phyloP scores from a whole-genome alignment of 2,113 vertebrate species.

The Amblyopsis rosae region DNA sequence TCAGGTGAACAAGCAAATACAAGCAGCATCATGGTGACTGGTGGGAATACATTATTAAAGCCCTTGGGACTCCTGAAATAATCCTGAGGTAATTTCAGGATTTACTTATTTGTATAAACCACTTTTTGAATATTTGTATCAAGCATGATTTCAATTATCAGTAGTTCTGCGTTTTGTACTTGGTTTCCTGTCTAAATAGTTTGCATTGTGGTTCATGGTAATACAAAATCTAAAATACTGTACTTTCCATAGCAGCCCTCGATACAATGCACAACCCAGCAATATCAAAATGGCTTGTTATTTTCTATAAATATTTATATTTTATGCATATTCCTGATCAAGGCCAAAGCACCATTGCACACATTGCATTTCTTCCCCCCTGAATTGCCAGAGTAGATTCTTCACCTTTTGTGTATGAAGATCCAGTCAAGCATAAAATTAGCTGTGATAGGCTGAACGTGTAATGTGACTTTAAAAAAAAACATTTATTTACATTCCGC shows the following conservation, averaged over 20 bases:
- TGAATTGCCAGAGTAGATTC: conserved; percentile 26
- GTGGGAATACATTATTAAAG: no score
- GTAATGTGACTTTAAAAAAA: not conserved
- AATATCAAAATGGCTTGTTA: not conserved
- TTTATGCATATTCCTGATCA: conserved; percentile 15
- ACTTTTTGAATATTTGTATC: no score
- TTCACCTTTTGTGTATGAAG: conserved; percentile 20
- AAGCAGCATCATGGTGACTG: no score
- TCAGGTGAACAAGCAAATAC: conserved; percentile 78
- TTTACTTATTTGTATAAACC: no score
- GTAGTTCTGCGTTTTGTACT: not conserved
- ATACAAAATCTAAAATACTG: not conserved
- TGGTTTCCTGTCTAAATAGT: no score
- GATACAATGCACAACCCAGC: no score
- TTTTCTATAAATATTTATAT: no score
- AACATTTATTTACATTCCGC: conserved; percentile 9
- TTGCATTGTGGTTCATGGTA: not conserved
- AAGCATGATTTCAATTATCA: not conserved
- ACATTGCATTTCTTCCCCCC: conserved; percentile 19
- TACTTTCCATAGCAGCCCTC: not conserved
- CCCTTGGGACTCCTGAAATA: no score
- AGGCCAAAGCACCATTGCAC: conserved; percentile 36
- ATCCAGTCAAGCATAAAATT: conserved; percentile 28
- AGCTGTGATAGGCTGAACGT: conserved; percentile 6
- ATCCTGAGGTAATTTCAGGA: no score